Base-by-base conservation (phyloP, 2,888 invertebrate species). In the Hedya salicella region DNA sequence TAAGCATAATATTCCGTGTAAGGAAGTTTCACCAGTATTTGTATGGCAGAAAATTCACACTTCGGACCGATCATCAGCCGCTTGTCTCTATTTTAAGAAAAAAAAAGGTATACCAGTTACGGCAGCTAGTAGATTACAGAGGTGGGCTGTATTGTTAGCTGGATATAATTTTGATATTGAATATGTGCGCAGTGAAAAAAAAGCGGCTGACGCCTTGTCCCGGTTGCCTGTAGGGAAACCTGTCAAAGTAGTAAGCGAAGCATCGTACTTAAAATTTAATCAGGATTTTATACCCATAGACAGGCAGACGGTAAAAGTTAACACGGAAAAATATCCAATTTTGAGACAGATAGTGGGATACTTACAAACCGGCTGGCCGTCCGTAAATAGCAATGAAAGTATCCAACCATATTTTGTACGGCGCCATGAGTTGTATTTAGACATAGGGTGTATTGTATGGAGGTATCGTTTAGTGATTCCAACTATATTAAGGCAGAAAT, bases 101-200 rank as follows among this genome's bases (percentile, higher is more conserved):
- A 42, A 61, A 2, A 19, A 42, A 1, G 64, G 64, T 0, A 61
- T 68, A 21, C 64, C 65, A 1, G 62, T 53, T 3, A 68, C 62
- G 64, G 52, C 64, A 8, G 64, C 68, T 2, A 68, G 68, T 57
- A 25, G 64, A 8, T 44, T 68, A 44, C 64, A 68, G 14, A 61
- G 62, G 0, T 68, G 68, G 66, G 66, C 65, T 9, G 50, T 68
- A 2, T 49, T 66, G 2, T 53, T 69, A 11, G 49, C 60, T 0
- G 62, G 59, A 0, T 69, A 69, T 42, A 13, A 60, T n/a, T 69
- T 49, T 21, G 36, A 42, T 5, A 67, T 66, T 11, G 63, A 69
- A 46, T 69, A 67, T 32, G 59, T 69, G 4, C 49, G 46, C 0
- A 63, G 60, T 4, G 52, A 63, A 1, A 49, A 0, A n/a, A n/a